Evolutionary conservation across 2,113 vertebrate species (phyloP).

Genomic region (Hirundichthys speculiger): DNA sequence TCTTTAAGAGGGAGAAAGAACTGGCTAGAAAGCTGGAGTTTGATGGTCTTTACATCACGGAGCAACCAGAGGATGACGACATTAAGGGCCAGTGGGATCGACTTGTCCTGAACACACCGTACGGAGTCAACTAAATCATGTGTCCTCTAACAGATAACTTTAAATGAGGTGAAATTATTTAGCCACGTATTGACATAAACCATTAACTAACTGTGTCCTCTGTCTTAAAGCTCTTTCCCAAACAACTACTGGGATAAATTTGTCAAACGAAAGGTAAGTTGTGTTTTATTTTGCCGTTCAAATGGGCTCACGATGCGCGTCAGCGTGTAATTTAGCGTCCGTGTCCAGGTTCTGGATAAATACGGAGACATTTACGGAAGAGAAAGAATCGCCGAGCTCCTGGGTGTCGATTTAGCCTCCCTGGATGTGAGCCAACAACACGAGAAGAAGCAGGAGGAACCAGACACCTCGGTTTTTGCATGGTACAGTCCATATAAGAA

Average conservation of each 20-base stretch:
- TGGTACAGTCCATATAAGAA: slow-evolving; percentile 67
- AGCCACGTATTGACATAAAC: background rate
- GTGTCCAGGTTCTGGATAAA: slow-evolving; percentile 88
- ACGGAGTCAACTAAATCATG: slow-evolving; percentile 40
- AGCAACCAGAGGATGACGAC: slow-evolving; percentile 92
- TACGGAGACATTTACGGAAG: slow-evolving; percentile 93
- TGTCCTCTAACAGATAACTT: background rate
- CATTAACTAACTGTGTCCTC: background rate
- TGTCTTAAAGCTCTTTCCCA: slow-evolving; percentile 86
- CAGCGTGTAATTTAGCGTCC: background rate
- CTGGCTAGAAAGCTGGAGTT: slow-evolving; percentile 94
- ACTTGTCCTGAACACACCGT: slow-evolving; percentile 92
- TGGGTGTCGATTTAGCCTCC: slow-evolving; percentile 90
- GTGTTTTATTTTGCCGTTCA: background rate
- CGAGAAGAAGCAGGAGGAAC: slow-evolving; percentile 84
- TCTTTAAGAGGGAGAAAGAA: slow-evolving; percentile 94
- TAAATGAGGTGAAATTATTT: background rate
- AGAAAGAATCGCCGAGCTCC: slow-evolving; percentile 90
- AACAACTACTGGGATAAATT: slow-evolving; percentile 98
- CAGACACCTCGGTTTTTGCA: slow-evolving; percentile 86
- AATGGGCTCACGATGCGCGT: background rate
- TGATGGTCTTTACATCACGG: slow-evolving; percentile 91
- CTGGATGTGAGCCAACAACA: slow-evolving; percentile 90
- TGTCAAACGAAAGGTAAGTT: slow-evolving; percentile 91
- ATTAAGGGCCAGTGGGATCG: slow-evolving; percentile 95